Evolutionary conservation across 1,140 invertebrate species (phyloP).

Genomic region (honey bee (Apis mellifera)): DNA sequence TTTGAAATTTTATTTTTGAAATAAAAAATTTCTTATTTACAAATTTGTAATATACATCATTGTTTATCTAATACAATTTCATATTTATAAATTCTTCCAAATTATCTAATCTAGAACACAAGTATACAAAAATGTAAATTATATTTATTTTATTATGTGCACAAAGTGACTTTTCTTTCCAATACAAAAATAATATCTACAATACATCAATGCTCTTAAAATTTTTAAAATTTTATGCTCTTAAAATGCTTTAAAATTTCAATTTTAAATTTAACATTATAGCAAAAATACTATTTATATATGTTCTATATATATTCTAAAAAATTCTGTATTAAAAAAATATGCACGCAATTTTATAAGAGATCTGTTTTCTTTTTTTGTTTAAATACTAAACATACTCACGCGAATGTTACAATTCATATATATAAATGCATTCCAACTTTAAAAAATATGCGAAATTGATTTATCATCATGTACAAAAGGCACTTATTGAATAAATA

Average conservation of each 20-base stretch:
- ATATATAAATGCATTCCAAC: slow-evolving; percentile 6
- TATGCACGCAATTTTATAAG: background rate
- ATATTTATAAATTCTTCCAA: too few relatives aligned
- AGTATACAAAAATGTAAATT: background rate
- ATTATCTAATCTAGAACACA: background rate
- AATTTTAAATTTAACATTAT: background rate
- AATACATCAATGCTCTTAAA: background rate
- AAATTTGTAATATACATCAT: background rate
- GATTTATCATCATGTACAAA: slow-evolving; percentile 2
- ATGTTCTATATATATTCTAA: background rate
- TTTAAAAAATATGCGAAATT: slow-evolving; percentile 29
- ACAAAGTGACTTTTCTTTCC: background rate
- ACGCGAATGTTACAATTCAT: background rate
- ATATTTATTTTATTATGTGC: background rate
- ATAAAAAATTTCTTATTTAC: slow-evolving; percentile 23
- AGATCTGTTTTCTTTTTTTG: slow-evolving; percentile 19
- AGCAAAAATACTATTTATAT: slow-evolving; percentile 4
- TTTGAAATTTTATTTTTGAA: background rate
- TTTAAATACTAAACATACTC: background rate
- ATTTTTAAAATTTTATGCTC: too few relatives aligned
- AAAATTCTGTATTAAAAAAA: slow-evolving; percentile 41
- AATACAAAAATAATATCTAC: background rate
- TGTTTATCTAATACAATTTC: background rate
- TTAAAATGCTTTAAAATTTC: too few relatives aligned
- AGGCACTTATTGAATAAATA: slow-evolving; percentile 38